phyloP scores from a whole-genome alignment of 2,797 vertebrate genomes.

The Characodon lateralis region DNA sequence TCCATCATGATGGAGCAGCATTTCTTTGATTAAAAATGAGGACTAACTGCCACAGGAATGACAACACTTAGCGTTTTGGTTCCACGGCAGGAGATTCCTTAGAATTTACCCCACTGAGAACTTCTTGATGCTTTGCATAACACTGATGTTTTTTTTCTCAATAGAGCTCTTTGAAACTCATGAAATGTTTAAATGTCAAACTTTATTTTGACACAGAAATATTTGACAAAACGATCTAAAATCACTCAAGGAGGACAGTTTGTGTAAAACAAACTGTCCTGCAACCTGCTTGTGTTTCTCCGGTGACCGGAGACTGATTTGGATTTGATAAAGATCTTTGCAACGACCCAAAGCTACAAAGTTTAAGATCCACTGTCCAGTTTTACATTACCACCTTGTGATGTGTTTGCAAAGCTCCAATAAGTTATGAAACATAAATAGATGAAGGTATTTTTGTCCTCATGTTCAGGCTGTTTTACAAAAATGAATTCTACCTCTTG shows the following conservation, averaged over 20 bases:
- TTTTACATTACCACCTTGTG: too few species aligned
- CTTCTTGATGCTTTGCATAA: not conserved
- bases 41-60: not conserved
- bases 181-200: too few species aligned
- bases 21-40: not conserved
- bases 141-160: not conserved
- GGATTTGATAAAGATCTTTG: too few species aligned
- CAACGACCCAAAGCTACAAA: too few species aligned
- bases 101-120: not conserved
- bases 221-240: not conserved
- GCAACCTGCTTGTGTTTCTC: too few species aligned
- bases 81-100: too few species aligned
- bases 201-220: too few species aligned
- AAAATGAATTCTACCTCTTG: not conserved
- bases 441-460: not conserved
- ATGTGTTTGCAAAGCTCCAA: not conserved
- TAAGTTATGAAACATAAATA: not conserved
- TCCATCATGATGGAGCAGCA: not conserved
- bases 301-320: too few species aligned
- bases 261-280: too few species aligned
- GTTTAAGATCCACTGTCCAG: not conserved
- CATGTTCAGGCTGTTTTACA: not conserved
- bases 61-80: not conserved
- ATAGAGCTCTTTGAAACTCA: not conserved
- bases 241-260: too few species aligned